Conservation (phyloP, 2,888 invertebrate species). For the Drosophila robusta region DNA sequence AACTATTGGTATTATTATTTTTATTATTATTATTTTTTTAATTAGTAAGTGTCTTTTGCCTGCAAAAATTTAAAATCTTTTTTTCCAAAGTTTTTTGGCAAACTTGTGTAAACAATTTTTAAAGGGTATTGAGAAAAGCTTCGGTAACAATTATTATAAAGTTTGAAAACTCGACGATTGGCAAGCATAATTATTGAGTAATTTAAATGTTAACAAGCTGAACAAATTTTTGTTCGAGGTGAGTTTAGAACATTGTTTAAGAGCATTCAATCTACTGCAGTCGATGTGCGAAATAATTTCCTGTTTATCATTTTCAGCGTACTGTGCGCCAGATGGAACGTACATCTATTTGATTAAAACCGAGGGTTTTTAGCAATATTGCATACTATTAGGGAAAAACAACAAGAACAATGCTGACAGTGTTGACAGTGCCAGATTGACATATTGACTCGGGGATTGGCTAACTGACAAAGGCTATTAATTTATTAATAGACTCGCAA, state of each 20-base stretch:
- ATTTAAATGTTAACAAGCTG: too few species aligned
- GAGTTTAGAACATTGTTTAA: background rate
- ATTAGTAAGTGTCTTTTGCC: too few species aligned
- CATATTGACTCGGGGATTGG: conserved; percentile 26
- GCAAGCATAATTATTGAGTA: too few species aligned
- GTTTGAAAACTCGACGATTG: too few species aligned
- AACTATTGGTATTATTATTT: too few species aligned
- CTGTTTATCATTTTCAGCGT: background rate
- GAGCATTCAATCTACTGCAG: background rate
- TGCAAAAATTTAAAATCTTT: too few species aligned
- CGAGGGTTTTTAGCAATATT: conserved; percentile 9
- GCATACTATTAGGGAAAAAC: conserved; percentile 12
- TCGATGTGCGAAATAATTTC: background rate
- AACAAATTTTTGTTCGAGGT: background rate
- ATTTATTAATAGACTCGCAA: conserved; percentile 41
- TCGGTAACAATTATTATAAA: too few species aligned
- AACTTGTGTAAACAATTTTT: too few species aligned
- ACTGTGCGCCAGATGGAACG: background rate
- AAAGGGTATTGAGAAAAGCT: too few species aligned
- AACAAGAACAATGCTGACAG: conserved; percentile 9
- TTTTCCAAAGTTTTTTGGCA: too few species aligned
- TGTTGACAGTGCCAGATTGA: conserved; percentile 26
- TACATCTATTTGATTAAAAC: conserved; percentile 8
- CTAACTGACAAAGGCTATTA: conserved; percentile 34
- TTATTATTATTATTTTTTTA: too few species aligned